Conservation (phyloP, 1,140 invertebrate species). For the Drosophila tani region DNA sequence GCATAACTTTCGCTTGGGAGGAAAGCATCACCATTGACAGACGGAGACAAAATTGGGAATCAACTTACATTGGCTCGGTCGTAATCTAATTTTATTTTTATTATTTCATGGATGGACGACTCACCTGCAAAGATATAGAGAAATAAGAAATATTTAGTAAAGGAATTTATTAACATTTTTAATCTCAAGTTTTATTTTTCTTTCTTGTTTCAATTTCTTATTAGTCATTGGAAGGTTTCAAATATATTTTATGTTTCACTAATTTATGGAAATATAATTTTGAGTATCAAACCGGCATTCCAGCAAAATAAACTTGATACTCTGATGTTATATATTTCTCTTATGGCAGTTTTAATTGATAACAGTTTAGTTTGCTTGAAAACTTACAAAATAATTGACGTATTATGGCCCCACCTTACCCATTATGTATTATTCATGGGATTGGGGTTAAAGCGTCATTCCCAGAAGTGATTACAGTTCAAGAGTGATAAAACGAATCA, state of each 20-base stretch:
- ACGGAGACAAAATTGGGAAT: slow-evolving; percentile 9
- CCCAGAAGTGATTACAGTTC: neutral
- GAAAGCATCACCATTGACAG: slow-evolving; percentile 7
- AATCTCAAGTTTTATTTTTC: neutral
- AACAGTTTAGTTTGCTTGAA: too few species aligned
- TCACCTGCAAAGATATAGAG: slow-evolving; percentile 67
- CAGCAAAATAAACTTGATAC: too few species aligned
- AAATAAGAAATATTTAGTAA: slow-evolving; percentile 6
- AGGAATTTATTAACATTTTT: slow-evolving; percentile 8
- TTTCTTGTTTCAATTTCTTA: too few species aligned
- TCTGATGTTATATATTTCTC: too few species aligned
- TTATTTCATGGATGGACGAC: slow-evolving; percentile 32
- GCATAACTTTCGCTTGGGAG: slow-evolving; percentile 49
- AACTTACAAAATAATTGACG: neutral
- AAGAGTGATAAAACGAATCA: neutral
- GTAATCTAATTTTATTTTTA: neutral
- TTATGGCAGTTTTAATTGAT: too few species aligned
- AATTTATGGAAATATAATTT: too few species aligned
- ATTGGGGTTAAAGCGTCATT: neutral
- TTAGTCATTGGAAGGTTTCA: too few species aligned
- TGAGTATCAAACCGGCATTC: too few species aligned
- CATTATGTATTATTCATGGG: neutral
- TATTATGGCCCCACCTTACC: neutral
- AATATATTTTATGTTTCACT: too few species aligned
- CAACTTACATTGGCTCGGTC: slow-evolving; percentile 11